Conservation (phyloP, 2,888 invertebrate species). For the Clostera curtula region DNA sequence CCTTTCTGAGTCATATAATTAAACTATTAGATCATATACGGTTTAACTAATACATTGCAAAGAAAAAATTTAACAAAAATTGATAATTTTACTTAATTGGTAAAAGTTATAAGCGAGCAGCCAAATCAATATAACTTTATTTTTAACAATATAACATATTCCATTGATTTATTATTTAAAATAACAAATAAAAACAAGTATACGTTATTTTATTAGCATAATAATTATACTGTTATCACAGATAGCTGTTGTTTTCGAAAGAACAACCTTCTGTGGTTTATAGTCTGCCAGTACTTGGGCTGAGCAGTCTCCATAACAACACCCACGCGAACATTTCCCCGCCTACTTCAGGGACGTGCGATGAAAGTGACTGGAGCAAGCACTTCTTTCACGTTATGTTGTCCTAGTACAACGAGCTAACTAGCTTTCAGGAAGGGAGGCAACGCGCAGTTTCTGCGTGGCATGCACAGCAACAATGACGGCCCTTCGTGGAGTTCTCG, state of each 20-base stretch:
- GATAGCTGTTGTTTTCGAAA: slow-evolving; percentile 8
- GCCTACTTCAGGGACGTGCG: slow-evolving; percentile 55
- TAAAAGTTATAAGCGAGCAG: too few relatives aligned
- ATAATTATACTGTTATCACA: too few relatives aligned
- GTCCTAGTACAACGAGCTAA: slow-evolving; percentile 75
- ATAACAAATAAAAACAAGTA: too few relatives aligned
- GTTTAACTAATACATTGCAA: slow-evolving; percentile 3
- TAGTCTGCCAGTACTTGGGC: slow-evolving; percentile 46
- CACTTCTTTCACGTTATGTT: slow-evolving; percentile 45
- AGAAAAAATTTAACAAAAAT: too few relatives aligned
- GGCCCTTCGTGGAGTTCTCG: too few relatives aligned
- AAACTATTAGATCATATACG: slow-evolving; percentile 7
- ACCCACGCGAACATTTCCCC: slow-evolving; percentile 59
- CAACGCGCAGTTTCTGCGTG: slow-evolving; percentile 28
- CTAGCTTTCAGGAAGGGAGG: slow-evolving; percentile 80
- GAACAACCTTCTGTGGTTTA: slow-evolving; percentile 35
- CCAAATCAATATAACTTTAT: too few relatives aligned
- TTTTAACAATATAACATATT: too few relatives aligned
- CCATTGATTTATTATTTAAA: too few relatives aligned
- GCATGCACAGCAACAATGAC: background rate
- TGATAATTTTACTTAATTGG: too few relatives aligned
- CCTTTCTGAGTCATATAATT: background rate
- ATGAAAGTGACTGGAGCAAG: slow-evolving; percentile 37
- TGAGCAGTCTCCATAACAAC: slow-evolving; percentile 61
- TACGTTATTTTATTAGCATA: too few relatives aligned